Conservation (phyloP, 2,888 invertebrate genomes). For the Calameuta pallipes region DNA sequence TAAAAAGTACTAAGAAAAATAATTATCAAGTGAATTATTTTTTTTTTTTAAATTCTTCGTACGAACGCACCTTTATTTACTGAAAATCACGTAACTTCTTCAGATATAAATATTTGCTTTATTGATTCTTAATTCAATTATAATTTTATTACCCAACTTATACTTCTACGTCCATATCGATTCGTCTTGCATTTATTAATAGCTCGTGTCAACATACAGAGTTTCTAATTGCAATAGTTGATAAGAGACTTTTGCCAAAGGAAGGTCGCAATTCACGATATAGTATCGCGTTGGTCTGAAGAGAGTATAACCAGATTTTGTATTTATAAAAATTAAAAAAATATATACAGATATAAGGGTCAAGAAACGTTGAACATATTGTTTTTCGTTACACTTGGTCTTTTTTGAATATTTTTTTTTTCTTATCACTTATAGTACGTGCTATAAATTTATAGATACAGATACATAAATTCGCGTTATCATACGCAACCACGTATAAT, state of each 20-base stretch:
- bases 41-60: neutral
- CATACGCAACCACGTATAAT: neutral
- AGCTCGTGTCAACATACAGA: neutral
- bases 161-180: neutral
- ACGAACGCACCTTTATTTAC: neutral
- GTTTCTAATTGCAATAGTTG: neutral
- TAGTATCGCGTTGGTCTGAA: neutral
- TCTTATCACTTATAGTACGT: neutral
- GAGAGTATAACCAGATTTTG: neutral
- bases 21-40: neutral
- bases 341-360: neutral
- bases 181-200: neutral
- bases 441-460: neutral
- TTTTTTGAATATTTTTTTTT: neutral
- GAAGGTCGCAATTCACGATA: neutral
- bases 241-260: neutral
- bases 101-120: neutral
- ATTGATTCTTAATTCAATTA: neutral
- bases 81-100: neutral
- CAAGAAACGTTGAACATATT: neutral
- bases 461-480: neutral
- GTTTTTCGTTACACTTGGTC: neutral
- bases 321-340: neutral
- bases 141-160: neutral
- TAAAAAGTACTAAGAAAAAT: neutral